Evolutionary conservation across 2,888 invertebrate genomes (phyloP), one percentile per base, ranked within the genome.

Genomic region (Liodrosophila aerea): DNA sequence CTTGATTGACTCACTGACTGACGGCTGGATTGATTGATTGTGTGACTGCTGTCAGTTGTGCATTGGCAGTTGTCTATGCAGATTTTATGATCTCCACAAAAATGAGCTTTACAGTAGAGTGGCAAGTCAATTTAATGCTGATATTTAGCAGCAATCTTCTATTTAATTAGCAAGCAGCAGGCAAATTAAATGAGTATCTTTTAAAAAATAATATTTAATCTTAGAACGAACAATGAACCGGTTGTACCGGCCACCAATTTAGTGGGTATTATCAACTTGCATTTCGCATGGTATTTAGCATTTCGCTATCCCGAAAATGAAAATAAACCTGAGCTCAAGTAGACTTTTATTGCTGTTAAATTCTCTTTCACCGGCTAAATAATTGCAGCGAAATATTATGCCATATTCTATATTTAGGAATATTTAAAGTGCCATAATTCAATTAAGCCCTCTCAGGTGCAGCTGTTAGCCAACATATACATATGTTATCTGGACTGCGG

Each of bases 21-120:
- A 22, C 7, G 9, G 11, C 13, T 31, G 9, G 18, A 34, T 4
- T 5, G 11, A 33, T 8, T 45, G 49, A 51, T 8, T 22, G 62
- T 40, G 33, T 7, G 31, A 50, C 53, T 39, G n/a, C 52, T 29
- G 29, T 29, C 29, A 7, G 29, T 57, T 50, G 56, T 36, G 40
- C 15, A 47, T 53, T 57, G 36, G 15, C 40, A 45, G 36, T 22
- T 45, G 40, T 46, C 58, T 64, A 47, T 61, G 73, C 70, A 69
- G 49, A 47, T 49, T 56, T 56, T 36, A 75, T 60, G 82, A 51
- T 45, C 52, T 43, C 45, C 56, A 56, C 57, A 54, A 44, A 47
- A 11, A 43, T 30, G 12, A 13, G 15, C 29, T 31, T 39, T 5
- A 22, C 5, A 22, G 5, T 22, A 22, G 22, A 5, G 11, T 11